Evolutionary conservation across 2,888 invertebrate genomes (phyloP).

Genomic region (Xanthia togata): DNA sequence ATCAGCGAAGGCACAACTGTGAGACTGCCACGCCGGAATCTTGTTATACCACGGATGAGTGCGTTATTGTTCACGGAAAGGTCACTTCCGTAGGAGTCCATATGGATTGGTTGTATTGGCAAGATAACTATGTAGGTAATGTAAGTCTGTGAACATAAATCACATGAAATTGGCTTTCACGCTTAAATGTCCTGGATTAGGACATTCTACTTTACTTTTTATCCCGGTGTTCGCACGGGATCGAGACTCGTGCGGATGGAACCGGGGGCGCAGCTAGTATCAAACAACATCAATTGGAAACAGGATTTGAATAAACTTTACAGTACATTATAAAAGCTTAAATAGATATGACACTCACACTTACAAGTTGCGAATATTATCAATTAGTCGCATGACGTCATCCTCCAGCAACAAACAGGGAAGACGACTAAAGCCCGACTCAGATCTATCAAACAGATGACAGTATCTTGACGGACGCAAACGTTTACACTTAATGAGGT

Average conservation of each 20-base stretch:
- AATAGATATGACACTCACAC: too few species aligned
- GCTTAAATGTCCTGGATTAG: neutral
- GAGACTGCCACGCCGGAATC: neutral
- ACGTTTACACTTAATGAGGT: slow-evolving; percentile 39
- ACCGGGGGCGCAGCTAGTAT: neutral
- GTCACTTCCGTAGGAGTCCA: slow-evolving; percentile 10
- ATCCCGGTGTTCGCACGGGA: too few species aligned
- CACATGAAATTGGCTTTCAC: neutral
- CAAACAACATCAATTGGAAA: neutral
- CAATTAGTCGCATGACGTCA: slow-evolving; percentile 20
- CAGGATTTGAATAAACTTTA: neutral
- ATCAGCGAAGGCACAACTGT: slow-evolving; percentile 32
- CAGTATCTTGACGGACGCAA: slow-evolving; percentile 23
- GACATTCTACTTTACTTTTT: too few species aligned
- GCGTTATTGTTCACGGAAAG: slow-evolving; percentile 26
- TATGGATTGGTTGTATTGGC: neutral
- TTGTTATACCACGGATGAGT: slow-evolving; percentile 11
- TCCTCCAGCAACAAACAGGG: neutral
- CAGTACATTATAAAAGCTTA: neutral
- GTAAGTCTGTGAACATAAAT: neutral
- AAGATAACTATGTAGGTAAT: neutral
- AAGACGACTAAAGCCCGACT: neutral
- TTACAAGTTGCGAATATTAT: neutral
- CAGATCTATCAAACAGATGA: slow-evolving; percentile 33
- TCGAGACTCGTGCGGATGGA: too few species aligned